Percentiles rank a stretch among this genome's conserved stretches.
Conservation (phyloP, 1,140 invertebrate genomes). For the Arion vulgaris region DNA sequence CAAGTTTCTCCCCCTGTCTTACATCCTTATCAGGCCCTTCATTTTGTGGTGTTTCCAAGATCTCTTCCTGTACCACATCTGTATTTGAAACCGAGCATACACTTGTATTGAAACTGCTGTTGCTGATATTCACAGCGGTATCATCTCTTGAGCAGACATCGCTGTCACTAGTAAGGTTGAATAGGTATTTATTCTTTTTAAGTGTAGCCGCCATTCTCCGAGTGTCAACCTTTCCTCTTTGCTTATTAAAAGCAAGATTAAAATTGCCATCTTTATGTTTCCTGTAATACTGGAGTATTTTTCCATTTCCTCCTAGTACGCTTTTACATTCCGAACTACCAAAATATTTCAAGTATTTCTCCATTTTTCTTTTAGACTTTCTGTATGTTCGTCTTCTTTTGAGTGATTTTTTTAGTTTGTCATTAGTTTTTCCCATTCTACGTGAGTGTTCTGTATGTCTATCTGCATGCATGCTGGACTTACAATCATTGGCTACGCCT, state of each 20-base stretch:
- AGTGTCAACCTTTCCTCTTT: background rate
- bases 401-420: background rate
- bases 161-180: background rate
- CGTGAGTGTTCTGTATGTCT: background rate
- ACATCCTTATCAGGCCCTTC: background rate
- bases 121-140: background rate
- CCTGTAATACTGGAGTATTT: background rate
- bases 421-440: background rate
- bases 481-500: too few species aligned
- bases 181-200: background rate
- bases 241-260: background rate
- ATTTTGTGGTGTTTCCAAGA: background rate
- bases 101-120: background rate
- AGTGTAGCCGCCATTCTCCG: too few species aligned
- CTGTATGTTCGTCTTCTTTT: background rate
- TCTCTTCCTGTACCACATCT: background rate
- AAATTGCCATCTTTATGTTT: background rate
- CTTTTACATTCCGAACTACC: background rate
- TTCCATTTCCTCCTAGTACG: background rate
- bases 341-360: background rate
- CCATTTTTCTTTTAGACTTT: background rate
- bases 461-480: background rate
- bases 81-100: background rate
- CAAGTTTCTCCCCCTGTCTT: background rate
- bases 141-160: background rate